A percentile compares a stretch with the other conserved stretches of the same genome.
Conservation (phyloP, 64 coral and sea anemone genomes). For the Montipora sp. region DNA sequence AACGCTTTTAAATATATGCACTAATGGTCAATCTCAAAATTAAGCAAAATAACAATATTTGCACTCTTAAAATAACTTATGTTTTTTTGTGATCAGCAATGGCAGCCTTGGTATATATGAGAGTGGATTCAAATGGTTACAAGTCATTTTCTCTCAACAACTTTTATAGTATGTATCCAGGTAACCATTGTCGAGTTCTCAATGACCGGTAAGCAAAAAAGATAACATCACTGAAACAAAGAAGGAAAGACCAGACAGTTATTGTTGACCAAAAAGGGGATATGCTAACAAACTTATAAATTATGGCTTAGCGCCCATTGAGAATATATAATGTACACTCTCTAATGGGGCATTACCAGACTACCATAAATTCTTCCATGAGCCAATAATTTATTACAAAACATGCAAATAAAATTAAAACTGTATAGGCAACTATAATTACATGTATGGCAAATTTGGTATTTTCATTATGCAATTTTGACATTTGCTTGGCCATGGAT, state of each 20-base stretch:
- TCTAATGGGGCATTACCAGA: too few species aligned
- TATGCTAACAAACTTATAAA: too few species aligned
- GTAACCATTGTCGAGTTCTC: not conserved
- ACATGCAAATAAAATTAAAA: too few species aligned
- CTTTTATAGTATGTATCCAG: not conserved
- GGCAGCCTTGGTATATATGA: not conserved
- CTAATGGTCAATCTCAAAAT: not conserved
- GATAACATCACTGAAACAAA: not conserved
- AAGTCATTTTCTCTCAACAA: not conserved
- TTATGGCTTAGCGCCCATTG: too few species aligned
- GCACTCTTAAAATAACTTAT: not conserved
- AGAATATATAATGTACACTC: too few species aligned
- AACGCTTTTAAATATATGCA: not conserved
- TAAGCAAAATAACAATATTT: not conserved
- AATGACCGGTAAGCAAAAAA: not conserved
- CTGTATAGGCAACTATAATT: too few species aligned
- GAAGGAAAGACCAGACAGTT: not conserved
- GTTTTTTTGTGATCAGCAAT: not conserved
- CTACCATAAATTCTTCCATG: too few species aligned
- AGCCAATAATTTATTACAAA: too few species aligned
- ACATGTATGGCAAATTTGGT: too few species aligned
- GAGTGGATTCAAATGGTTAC: not conserved
- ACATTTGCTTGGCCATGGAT: too few species aligned
- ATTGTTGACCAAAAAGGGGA: too few species aligned
- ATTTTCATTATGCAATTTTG: too few species aligned